Conservation (phyloP, 2,888 invertebrate species). For the Caenorhabditis afra region DNA sequence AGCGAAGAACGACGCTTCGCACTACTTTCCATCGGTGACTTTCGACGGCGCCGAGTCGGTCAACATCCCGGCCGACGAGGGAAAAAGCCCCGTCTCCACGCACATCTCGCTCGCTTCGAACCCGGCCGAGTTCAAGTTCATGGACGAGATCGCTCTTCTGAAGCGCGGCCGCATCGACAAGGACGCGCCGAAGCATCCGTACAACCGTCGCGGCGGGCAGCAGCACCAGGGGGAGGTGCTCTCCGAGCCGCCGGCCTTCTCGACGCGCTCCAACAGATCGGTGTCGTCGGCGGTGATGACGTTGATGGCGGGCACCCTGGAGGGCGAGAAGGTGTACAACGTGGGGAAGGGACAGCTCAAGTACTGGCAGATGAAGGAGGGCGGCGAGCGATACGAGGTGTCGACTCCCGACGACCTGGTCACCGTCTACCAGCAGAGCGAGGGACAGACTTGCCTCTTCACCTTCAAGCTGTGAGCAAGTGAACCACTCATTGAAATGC, state of each 20-base stretch:
- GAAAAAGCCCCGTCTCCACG: constrained; percentile 42
- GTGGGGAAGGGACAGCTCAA: constrained; percentile 19
- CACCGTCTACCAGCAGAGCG: constrained; percentile 34
- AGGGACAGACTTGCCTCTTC: constrained; percentile 46
- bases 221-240: neutral
- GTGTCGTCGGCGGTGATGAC: constrained; percentile 10
- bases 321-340: neutral
- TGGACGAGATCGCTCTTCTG: constrained; percentile 58
- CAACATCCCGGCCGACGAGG: constrained; percentile 45
- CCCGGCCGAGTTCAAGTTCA: constrained; percentile 41
- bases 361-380: constrained; percentile 11
- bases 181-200: constrained; percentile 55
- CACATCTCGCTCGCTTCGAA: constrained; percentile 33
- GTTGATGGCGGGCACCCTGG: constrained; percentile 13
- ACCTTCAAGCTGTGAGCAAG: constrained; percentile 11
- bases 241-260: neutral
- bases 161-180: constrained; percentile 49
- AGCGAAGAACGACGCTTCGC: constrained; percentile 7
- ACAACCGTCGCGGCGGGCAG: constrained; percentile 32
- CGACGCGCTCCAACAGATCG: neutral
- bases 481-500: neutral
- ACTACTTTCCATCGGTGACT: constrained; percentile 27
- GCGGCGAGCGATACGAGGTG: constrained; percentile 42
- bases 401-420: neutral
- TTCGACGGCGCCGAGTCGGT: constrained; percentile 32